Base-by-base conservation (phyloP, 2,888 invertebrate genomes). In the Pseudanteris insignis region DNA sequence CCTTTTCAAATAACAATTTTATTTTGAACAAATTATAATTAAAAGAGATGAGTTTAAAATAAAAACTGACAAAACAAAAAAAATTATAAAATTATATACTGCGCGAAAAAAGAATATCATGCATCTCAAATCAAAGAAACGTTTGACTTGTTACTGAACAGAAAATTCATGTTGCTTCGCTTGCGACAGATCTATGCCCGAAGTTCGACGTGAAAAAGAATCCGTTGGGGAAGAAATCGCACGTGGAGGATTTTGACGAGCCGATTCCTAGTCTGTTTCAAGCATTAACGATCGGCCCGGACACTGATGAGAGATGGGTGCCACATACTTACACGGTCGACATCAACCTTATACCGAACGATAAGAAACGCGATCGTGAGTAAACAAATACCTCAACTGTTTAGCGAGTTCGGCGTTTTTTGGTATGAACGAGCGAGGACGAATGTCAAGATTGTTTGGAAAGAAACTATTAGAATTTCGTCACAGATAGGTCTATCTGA, bases 191-290 rank as follows among this genome's bases (percentile, higher is more conserved):
- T 71, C 86, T 94, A 83, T 94, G 94, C 75, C 92, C 92, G 0
- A 89, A 89, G 73, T 88, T 89, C 3, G 90, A 89, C 67, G 86
- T 86, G 65, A 88, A 89, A 0, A 63, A 67, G 30, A 88, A 86
- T 37, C 85, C 86, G 9, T 79, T 91, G 41, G 88, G 87, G 8
- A 83, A 84, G 69, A 89, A 89, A 75, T 93, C 92, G 15, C 89
- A 92, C 66, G 89, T 94, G 1, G 93, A 92, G 74, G 90, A 91
- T 65, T 82, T 90, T 9, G 83, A 85, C 4, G 91, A 91, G 64
- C 88, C 90, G 25, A 86, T 92, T 13, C 89, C 90, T 0, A 90
- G 89, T 44, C 81, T 94, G 14, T 94, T 94, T 76, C 84, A 87
- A 66, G 89, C 89, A 1, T 83, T 93, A 41, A 89, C 91, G 2